Base-by-base conservation (phyloP, 2,797 vertebrate genomes). In the Ficedula albicollis region DNA sequence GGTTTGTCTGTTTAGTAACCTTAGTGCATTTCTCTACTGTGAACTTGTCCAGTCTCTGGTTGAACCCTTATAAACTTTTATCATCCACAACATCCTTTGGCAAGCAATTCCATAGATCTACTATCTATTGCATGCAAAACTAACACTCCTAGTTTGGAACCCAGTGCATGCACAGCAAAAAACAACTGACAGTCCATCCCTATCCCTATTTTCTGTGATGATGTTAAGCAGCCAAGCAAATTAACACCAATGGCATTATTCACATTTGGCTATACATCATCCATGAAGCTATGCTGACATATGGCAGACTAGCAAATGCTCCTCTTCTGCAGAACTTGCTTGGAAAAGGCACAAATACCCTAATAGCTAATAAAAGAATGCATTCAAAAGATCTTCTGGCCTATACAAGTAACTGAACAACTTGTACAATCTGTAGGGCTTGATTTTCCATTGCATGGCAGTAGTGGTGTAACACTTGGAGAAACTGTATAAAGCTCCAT, bases 1-100 rank as follows among this genome's bases (percentile, higher is more conserved):
- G 25, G 34, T 88, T 76, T 90, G 1, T 44, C 54, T 39, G 6
- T 62, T 88, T 18, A 55, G 66, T n/a, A 84, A 75, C 66, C 69
- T 88, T 41, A 46, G 41, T 89, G 58, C 14, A 9, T 90, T 95
- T 95, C 69, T 81, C 20, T 64, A 0, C 51, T 38, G 43, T 84
- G 66, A 93, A 90, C 34, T 77, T 92, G 83, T 93, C 90, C 93
- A 80, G 90, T 90, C 17, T 19, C 48, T 87, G 48, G 32, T 46
- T 87, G 56, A 87, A 79, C 32, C 29, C 32, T 79, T 63, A 69
- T 2, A 82, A 90, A 90, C 17, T 79, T 85, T 54, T 74, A 79
- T 74, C 77, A 90, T 55, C 48, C 67, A 54, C 55, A 90, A 39
- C 27, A 87, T 82, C 74, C 74, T 94, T 84, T 73, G 91, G 70